These are phyloP conservation scores for Lepilemur septentrionalis DNA, from an alignment of 2,797 vertebrate species.

Conservation along the genomic window DNA sequence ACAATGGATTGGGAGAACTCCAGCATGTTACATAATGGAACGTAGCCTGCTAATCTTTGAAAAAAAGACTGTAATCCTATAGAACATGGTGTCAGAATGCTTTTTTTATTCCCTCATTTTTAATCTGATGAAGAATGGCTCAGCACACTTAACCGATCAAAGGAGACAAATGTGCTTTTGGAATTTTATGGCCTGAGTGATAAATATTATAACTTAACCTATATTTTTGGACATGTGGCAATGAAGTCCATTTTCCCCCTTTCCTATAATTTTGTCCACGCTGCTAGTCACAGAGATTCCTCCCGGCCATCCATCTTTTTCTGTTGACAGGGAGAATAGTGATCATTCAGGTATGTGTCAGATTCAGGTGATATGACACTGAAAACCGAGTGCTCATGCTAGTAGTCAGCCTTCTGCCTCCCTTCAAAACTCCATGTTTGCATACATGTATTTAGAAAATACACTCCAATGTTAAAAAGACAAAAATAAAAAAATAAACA, in stretches of 20 bases:
- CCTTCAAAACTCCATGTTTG: neutral
- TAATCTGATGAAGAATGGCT: slow-evolving; percentile 45
- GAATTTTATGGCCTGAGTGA: neutral
- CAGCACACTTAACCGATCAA: neutral
- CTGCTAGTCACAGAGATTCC: neutral
- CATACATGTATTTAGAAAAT: neutral
- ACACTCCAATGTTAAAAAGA: neutral
- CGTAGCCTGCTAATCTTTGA: slow-evolving; percentile 31
- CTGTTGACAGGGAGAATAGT: neutral
- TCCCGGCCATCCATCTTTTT: neutral
- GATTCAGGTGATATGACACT: neutral
- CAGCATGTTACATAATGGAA: neutral
- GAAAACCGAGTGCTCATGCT: neutral
- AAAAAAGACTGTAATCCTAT: slow-evolving; percentile 3
- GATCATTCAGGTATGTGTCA: neutral
- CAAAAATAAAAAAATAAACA: neutral
- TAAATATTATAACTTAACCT: neutral
- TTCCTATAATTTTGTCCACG: neutral
- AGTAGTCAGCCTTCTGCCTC: neutral
- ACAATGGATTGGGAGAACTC: slow-evolving; percentile 4
- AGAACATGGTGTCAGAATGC: neutral
- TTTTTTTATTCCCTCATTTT: slow-evolving; percentile 42
- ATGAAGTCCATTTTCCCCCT: neutral
- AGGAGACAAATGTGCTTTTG: neutral
- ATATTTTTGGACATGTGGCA: neutral